Percentiles rank a stretch among this genome's conserved stretches.
phyloP scores from a whole-genome alignment of 2,888 invertebrate genomes.

The Escarpia spicata region DNA sequence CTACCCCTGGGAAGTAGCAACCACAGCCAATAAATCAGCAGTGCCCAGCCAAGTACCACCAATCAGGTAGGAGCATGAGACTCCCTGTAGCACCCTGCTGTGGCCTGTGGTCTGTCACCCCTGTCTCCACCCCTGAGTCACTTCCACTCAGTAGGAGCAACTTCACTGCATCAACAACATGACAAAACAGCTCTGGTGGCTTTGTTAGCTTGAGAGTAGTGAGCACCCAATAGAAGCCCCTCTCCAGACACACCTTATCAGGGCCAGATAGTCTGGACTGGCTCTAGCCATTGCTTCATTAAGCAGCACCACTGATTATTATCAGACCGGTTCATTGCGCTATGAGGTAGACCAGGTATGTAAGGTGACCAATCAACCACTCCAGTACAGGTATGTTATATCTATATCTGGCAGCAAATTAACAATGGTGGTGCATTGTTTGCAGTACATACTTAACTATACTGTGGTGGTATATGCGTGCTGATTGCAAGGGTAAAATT shows the following conservation, averaged over 20 bases:
- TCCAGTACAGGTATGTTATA: background rate
- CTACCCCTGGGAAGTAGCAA: background rate
- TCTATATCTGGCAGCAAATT: background rate
- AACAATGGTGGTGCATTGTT: background rate
- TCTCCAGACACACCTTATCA: background rate
- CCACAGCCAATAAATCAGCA: background rate
- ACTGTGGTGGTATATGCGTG: background rate
- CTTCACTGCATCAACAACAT: background rate
- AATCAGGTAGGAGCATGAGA: background rate
- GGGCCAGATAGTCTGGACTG: background rate
- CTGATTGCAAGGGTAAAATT: background rate
- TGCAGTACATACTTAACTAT: background rate
- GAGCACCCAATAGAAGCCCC: background rate
- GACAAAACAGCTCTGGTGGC: background rate
- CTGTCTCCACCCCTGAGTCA: slow-evolving; percentile 1
- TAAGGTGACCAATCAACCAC: background rate
- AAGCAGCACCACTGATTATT: background rate
- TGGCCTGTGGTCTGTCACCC: background rate
- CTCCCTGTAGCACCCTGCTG: background rate
- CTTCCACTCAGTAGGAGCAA: background rate
- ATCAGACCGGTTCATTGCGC: background rate
- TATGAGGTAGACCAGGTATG: background rate
- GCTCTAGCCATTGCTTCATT: background rate
- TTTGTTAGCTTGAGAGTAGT: background rate
- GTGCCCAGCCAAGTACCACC: background rate